These are phyloP conservation scores for Camponotus floridanus DNA, from an alignment of 1,140 invertebrate genomes.

Conservation along the genomic window DNA sequence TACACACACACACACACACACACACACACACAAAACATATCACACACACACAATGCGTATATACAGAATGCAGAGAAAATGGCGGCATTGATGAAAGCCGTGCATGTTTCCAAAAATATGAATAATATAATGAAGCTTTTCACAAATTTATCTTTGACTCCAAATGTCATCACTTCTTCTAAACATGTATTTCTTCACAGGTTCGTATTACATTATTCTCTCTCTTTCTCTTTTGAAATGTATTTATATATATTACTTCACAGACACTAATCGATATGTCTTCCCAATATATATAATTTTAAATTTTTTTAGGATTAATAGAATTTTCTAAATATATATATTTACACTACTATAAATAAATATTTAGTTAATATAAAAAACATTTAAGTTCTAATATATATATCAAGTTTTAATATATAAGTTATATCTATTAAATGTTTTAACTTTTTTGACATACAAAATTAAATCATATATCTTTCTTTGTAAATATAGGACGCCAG, in stretches of 20 bases:
- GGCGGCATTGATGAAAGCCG: constrained; percentile 72
- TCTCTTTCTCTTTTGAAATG: neutral
- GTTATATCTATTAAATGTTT: neutral
- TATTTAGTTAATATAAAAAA: neutral
- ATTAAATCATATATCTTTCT: neutral
- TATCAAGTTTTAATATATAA: neutral
- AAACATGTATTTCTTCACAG: constrained; percentile 22
- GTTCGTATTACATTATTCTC: constrained; percentile 43
- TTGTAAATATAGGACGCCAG: constrained; percentile 16
- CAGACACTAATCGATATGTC: neutral
- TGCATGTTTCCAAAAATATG: constrained; percentile 68
- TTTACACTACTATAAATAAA: neutral
- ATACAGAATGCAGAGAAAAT: constrained; percentile 67
- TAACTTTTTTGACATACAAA: neutral
- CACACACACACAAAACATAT: too few relatives aligned
- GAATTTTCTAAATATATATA: neutral
- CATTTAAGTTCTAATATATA: too few relatives aligned
- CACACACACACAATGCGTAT: too few relatives aligned
- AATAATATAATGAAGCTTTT: constrained; percentile 78
- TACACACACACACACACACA: too few relatives aligned
- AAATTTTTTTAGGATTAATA: neutral
- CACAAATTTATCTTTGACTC: constrained; percentile 72
- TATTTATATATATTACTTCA: constrained; percentile 16
- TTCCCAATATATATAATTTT: neutral
- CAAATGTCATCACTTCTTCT: neutral